Evolutionary conservation across 2,113 vertebrate genomes (phyloP).

Genomic region (Isichthys henryi): DNA sequence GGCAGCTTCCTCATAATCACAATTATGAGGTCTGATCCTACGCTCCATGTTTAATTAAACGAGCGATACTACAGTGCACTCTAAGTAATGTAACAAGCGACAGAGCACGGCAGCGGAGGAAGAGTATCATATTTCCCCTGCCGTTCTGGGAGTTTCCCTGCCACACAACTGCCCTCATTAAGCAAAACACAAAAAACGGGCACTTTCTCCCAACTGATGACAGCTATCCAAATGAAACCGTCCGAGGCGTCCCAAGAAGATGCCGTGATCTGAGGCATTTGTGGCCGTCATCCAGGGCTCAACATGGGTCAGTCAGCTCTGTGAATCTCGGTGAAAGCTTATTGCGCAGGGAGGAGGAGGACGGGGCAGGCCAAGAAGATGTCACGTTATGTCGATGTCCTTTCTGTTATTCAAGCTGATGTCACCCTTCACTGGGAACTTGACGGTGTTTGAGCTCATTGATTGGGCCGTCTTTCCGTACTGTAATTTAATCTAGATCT

Average conservation of each 20-base stretch:
- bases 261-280: neutral
- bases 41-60: neutral
- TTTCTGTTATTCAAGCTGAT: slow-evolving; percentile 59
- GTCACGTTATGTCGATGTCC: slow-evolving; percentile 25
- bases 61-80: neutral
- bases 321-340: neutral
- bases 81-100: neutral
- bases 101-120: neutral
- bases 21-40: neutral
- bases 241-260: neutral
- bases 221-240: slow-evolving; percentile 39
- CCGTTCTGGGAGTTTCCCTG: neutral
- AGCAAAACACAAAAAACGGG: neutral
- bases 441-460: neutral
- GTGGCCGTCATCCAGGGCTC: neutral
- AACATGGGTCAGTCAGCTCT: neutral
- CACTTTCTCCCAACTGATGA: slow-evolving; percentile 2
- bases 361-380: neutral
- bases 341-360: neutral
- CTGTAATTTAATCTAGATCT: neutral
- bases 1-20: neutral
- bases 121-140: neutral
- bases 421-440: neutral
- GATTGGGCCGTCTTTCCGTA: neutral
- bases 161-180: neutral